These are phyloP conservation scores for Ptychadena robeensis DNA, from an alignment of 2,797 vertebrate species.

Conservation along the genomic window DNA sequence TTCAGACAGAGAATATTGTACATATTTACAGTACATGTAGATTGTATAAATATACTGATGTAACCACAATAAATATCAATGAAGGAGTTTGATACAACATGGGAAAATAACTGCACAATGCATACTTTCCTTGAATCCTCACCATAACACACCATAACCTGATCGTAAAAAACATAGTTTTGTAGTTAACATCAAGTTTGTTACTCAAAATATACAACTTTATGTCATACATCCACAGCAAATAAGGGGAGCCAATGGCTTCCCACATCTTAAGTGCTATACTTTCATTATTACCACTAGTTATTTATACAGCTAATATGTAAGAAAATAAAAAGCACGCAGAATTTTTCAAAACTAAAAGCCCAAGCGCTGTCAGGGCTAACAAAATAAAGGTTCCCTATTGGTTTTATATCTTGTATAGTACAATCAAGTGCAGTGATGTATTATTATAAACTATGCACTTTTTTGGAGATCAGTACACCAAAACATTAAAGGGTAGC, in stretches of 20 bases:
- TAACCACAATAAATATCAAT: conserved; percentile 81
- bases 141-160: conserved; percentile 24
- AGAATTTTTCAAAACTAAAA: conserved; percentile 69
- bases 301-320: conserved; percentile 74
- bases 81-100: conserved; percentile 71
- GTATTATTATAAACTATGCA: conserved; percentile 58
- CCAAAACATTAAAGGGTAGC: conserved; percentile 25
- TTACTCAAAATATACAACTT: conserved; percentile 76
- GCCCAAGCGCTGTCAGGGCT: conserved; percentile 71
- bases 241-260: conserved; percentile 60
- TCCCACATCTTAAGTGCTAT: conserved; percentile 68
- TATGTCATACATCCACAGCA: conserved; percentile 65
- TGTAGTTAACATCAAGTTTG: conserved; percentile 74
- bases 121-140: conserved; percentile 62
- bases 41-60: conserved; percentile 80
- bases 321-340: conserved; percentile 79
- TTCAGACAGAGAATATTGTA: conserved; percentile 73
- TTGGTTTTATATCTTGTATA: conserved; percentile 68
- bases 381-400: conserved; percentile 76
- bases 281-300: conserved; percentile 68
- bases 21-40: conserved; percentile 79
- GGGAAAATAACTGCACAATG: conserved; percentile 76
- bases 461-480: conserved; percentile 49
- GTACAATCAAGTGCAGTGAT: conserved; percentile 70
- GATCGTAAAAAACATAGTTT: conserved; percentile 64